These are phyloP conservation scores for Dryocosmus kuriphilus DNA, from an alignment of 2,888 invertebrate genomes.

Conservation along the genomic window DNA sequence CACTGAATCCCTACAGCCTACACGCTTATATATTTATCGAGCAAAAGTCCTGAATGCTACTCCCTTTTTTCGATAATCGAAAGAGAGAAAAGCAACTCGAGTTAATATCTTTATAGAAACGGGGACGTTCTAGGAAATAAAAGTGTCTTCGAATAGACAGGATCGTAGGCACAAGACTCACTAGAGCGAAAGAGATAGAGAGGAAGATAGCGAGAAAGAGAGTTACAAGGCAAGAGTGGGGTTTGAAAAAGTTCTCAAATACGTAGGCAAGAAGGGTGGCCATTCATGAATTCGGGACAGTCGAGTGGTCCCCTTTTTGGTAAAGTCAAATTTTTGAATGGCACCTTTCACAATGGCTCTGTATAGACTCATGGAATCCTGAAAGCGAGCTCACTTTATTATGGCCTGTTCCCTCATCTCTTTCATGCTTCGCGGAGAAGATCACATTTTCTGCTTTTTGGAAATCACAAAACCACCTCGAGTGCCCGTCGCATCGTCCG, in stretches of 20 bases:
- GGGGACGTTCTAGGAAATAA: slow-evolving; percentile 49
- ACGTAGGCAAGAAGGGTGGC: slow-evolving; percentile 49
- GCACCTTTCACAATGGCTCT: slow-evolving; percentile 59
- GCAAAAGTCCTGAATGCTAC: slow-evolving; percentile 22
- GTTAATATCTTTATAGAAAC: slow-evolving; percentile 56
- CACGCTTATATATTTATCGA: slow-evolving; percentile 37
- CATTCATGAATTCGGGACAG: slow-evolving; percentile 63
- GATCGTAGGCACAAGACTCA: slow-evolving; percentile 42
- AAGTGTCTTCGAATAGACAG: slow-evolving; percentile 50
- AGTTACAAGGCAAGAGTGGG: slow-evolving; percentile 34
- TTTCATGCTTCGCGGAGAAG: slow-evolving; percentile 56
- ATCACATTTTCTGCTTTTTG: slow-evolving; percentile 66
- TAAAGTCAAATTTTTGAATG: slow-evolving; percentile 62
- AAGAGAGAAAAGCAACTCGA: slow-evolving; percentile 44
- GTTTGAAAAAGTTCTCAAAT: slow-evolving; percentile 20
- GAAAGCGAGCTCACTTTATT: slow-evolving; percentile 54
- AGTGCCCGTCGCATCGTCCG: slow-evolving; percentile 45
- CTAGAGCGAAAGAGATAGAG: slow-evolving; percentile 38
- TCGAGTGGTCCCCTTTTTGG: slow-evolving; percentile 61
- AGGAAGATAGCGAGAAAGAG: slow-evolving; percentile 26
- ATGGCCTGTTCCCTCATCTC: slow-evolving; percentile 59
- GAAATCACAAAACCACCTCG: slow-evolving; percentile 62
- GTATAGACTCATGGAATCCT: slow-evolving; percentile 53
- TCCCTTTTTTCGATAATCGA: slow-evolving; percentile 34
- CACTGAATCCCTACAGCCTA: slow-evolving; percentile 33